These are phyloP conservation scores for Stegastes partitus DNA, from an alignment of 2,113 vertebrate genomes.

Conservation along the genomic window DNA sequence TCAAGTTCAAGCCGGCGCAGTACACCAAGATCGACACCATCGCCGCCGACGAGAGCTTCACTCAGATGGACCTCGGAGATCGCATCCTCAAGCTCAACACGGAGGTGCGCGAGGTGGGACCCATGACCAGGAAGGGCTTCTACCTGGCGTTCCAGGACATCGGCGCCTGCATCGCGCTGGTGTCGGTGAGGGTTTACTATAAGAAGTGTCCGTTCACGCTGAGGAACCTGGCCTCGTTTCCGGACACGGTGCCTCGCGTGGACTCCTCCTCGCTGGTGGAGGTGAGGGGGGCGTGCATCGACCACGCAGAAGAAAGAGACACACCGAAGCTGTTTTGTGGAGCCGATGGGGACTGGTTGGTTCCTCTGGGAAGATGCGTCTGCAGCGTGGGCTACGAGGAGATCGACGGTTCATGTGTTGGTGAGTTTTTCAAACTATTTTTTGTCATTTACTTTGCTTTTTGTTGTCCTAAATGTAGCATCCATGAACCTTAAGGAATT, in stretches of 20 bases:
- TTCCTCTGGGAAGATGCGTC: constrained; percentile 94
- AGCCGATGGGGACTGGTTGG: constrained; percentile 96
- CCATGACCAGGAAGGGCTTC: constrained; percentile 93
- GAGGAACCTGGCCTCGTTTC: constrained; percentile 93
- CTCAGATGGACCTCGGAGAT: constrained; percentile 97
- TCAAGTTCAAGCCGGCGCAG: constrained; percentile 91
- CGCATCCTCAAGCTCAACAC: constrained; percentile 97
- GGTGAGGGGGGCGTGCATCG: constrained; percentile 93
- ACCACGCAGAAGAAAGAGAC: constrained; percentile 94
- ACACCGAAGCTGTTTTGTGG: constrained; percentile 96
- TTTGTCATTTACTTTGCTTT: not conserved
- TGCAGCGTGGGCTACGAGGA: constrained; percentile 95
- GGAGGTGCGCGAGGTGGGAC: constrained; percentile 94
- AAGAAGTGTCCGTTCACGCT: constrained; percentile 96
- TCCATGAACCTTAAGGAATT: not conserved
- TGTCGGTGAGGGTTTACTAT: constrained; percentile 95
- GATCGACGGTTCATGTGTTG: constrained; percentile 90
- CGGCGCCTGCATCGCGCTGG: constrained; percentile 94
- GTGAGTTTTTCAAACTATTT: constrained; percentile 84
- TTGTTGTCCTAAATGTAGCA: not conserved
- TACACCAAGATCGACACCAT: constrained; percentile 97
- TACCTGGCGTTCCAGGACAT: constrained; percentile 97
- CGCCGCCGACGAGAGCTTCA: constrained; percentile 97
- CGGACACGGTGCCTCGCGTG: constrained; percentile 95
- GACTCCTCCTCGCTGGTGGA: constrained; percentile 97